These are phyloP conservation scores for Clivina fossor DNA, from an alignment of 2,888 invertebrate species.

Conservation along the genomic window DNA sequence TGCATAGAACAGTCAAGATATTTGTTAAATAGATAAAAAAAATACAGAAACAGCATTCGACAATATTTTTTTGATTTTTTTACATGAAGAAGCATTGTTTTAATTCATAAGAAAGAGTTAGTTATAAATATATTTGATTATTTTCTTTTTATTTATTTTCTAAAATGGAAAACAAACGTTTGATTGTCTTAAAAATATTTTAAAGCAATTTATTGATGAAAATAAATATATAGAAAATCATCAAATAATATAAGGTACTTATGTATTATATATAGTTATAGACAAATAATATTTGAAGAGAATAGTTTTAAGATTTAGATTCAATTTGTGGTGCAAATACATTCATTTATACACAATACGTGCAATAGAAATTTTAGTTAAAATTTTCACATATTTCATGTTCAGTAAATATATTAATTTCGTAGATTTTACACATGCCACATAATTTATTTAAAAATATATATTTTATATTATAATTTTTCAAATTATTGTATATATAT, in stretches of 20 bases:
- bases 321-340: slow-evolving; percentile 22
- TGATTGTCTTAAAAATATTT: slow-evolving; percentile 15
- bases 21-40: slow-evolving; percentile 17
- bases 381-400: neutral
- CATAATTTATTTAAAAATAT: neutral
- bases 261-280: too few relatives aligned
- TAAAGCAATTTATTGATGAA: neutral
- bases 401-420: neutral
- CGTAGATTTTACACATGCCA: neutral
- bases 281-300: too few relatives aligned
- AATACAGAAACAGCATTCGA: slow-evolving; percentile 18
- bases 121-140: slow-evolving; percentile 3
- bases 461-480: neutral
- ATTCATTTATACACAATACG: slow-evolving; percentile 12
- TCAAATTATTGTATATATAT: neutral
- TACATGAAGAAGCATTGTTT: slow-evolving; percentile 6
- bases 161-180: slow-evolving; percentile 3
- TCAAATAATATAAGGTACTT: too few relatives aligned
- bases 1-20: neutral
- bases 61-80: neutral
- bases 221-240: too few relatives aligned
- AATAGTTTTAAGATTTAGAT: slow-evolving; percentile 6
- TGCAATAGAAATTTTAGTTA: slow-evolving; percentile 22
- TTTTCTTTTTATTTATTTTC: neutral
- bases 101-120: slow-evolving; percentile 21